Conservation (phyloP, 2,797 vertebrate species). For the Alexandromys oeconomus region DNA sequence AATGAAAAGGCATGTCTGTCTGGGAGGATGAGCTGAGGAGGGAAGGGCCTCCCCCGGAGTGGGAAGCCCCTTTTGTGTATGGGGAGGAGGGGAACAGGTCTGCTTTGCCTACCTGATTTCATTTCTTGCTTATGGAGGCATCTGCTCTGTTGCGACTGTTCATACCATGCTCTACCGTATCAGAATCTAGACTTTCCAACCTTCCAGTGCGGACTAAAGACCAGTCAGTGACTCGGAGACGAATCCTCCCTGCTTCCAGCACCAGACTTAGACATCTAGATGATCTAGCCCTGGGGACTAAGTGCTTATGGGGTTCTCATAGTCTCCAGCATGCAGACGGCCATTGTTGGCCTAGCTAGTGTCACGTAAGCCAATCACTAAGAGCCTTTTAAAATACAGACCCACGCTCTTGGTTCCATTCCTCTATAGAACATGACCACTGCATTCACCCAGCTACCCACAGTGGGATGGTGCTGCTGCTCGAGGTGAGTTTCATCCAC, state of each 20-base stretch:
- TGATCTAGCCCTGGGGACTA: too few species aligned
- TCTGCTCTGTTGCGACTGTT: neutral
- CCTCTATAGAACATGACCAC: neutral
- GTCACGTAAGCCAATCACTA: neutral
- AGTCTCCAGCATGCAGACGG: neutral
- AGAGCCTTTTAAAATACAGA: neutral
- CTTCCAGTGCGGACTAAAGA: neutral
- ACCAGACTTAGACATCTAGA: neutral
- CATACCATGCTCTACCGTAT: neutral
- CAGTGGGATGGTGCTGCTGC: neutral
- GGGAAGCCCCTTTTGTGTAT: neutral
- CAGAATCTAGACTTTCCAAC: neutral
- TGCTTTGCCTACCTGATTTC: neutral
- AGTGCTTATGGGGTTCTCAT: neutral
- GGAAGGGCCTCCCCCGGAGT: neutral
- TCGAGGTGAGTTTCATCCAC: rapidly evolving
- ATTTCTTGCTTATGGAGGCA: neutral
- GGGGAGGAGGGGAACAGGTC: neutral
- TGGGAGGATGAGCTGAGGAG: neutral
- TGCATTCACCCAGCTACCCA: neutral
- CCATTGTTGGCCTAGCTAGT: neutral
- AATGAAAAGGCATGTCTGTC: neutral
- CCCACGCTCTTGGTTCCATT: neutral
- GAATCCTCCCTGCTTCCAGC: neutral
- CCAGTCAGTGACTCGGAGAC: neutral